A percentile compares a stretch with the other conserved stretches of the same genome.
These are phyloP conservation scores for Numida meleagris DNA, from an alignment of 2,113 vertebrate species.

Conservation along the genomic window DNA sequence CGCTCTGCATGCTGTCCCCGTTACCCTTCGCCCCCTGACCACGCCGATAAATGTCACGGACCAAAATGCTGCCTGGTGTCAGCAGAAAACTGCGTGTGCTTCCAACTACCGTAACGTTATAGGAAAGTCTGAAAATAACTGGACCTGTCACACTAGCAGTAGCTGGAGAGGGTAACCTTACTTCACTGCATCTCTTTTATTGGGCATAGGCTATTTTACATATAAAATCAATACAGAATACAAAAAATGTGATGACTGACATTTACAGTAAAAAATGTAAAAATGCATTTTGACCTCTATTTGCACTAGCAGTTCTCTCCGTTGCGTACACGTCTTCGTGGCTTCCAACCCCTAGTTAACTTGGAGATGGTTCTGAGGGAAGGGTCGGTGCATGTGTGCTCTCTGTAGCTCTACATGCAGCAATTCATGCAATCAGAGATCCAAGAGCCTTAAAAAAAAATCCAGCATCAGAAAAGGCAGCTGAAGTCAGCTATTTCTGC, in stretches of 20 bases:
- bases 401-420: constrained; percentile 1
- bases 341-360: neutral
- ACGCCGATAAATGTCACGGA: neutral
- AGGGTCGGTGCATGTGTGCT: neutral
- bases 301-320: neutral
- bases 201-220: constrained; percentile 67
- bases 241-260: constrained; percentile 68
- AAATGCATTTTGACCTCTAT: constrained; percentile 36
- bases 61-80: neutral
- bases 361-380: constrained; percentile 10
- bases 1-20: neutral
- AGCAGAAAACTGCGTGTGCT: neutral
- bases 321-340: neutral
- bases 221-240: constrained; percentile 73
- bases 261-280: constrained; percentile 70
- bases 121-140: neutral
- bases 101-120: neutral
- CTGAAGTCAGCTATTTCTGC: constrained; percentile 30
- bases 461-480: constrained; percentile 40
- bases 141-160: neutral
- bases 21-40: neutral
- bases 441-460: constrained; percentile 32
- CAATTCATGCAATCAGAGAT: neutral
- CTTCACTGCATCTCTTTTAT: constrained; percentile 63
- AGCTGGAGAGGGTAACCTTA: constrained; percentile 41